phyloP scores from a whole-genome alignment of 2,888 invertebrate species.

The Drosophila gaucha region DNA sequence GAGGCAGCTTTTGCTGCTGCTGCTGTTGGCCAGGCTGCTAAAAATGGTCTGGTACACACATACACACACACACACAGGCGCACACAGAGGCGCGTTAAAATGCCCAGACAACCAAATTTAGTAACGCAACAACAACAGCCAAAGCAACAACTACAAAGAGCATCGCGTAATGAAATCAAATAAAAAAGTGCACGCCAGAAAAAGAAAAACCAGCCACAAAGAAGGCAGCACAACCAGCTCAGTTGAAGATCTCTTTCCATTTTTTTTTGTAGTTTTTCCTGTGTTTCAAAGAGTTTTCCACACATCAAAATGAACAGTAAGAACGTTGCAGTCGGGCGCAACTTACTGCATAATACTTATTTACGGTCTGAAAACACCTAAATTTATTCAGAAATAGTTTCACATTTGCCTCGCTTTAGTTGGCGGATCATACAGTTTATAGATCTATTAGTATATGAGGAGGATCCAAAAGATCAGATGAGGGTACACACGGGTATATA shows the following conservation, averaged over 20 bases:
- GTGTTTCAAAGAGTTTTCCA: slow-evolving; percentile 71
- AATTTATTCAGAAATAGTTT: too few relatives aligned
- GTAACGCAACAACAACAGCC: slow-evolving; percentile 54
- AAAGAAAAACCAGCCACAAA: slow-evolving; percentile 28
- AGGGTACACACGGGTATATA: too few relatives aligned
- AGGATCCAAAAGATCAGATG: too few relatives aligned
- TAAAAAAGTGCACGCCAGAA: slow-evolving; percentile 58
- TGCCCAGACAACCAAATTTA: slow-evolving; percentile 80
- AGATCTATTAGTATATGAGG: too few relatives aligned
- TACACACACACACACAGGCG: slow-evolving; percentile 18
- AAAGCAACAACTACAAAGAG: slow-evolving; percentile 60
- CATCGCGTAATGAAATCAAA: slow-evolving; percentile 73
- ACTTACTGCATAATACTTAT: not conserved
- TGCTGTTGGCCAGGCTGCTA: slow-evolving; percentile 65
- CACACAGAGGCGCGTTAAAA: slow-evolving; percentile 52
- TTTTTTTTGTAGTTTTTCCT: slow-evolving; percentile 8
- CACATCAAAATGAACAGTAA: slow-evolving; percentile 23
- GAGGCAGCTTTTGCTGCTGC: slow-evolving; percentile 43
- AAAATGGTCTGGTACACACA: slow-evolving; percentile 72
- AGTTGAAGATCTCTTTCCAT: slow-evolving; percentile 19
- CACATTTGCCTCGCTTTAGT: too few relatives aligned
- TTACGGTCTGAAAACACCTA: too few relatives aligned
- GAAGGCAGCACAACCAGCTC: slow-evolving; percentile 29
- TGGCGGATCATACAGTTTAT: too few relatives aligned
- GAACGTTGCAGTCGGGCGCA: not conserved